These are phyloP conservation scores for Fabriciana adippe DNA, from an alignment of 2,888 invertebrate species.

Conservation along the genomic window DNA sequence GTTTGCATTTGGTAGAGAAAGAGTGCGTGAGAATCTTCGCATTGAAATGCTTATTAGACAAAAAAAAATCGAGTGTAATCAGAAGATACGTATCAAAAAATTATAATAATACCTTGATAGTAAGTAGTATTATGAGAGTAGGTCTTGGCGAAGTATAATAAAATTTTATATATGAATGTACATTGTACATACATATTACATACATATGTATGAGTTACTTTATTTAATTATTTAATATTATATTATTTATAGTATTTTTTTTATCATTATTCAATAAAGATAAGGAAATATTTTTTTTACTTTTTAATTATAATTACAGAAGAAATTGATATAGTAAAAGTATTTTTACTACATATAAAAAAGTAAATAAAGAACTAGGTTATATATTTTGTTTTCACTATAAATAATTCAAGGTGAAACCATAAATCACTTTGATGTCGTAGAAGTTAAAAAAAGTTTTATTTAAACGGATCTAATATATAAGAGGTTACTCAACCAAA, in stretches of 20 bases:
- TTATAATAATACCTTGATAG: neutral
- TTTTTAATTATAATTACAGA: too few relatives aligned
- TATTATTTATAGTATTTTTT: too few relatives aligned
- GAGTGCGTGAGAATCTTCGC: conserved; percentile 31
- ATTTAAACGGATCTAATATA: conserved; percentile 19
- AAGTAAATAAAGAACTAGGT: too few relatives aligned
- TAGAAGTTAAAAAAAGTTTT: conserved; percentile 19
- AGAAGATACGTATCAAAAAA: neutral
- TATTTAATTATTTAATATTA: too few relatives aligned
- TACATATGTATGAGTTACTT: too few relatives aligned
- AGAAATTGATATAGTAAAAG: too few relatives aligned
- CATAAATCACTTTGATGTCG: conserved; percentile 22
- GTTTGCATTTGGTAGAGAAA: conserved; percentile 25
- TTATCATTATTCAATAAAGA: too few relatives aligned
- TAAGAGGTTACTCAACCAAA: conserved; percentile 24
- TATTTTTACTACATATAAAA: too few relatives aligned
- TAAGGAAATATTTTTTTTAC: too few relatives aligned
- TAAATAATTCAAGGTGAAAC: conserved; percentile 16
- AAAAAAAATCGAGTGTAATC: conserved; percentile 13
- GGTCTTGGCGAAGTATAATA: neutral
- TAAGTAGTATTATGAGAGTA: neutral
- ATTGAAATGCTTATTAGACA: conserved; percentile 19
- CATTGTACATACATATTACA: too few relatives aligned
- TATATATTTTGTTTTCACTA: too few relatives aligned
- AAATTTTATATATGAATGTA: neutral